Evolutionary conservation across 2,797 vertebrate species (phyloP).

Genomic region (Podargus strigoides): DNA sequence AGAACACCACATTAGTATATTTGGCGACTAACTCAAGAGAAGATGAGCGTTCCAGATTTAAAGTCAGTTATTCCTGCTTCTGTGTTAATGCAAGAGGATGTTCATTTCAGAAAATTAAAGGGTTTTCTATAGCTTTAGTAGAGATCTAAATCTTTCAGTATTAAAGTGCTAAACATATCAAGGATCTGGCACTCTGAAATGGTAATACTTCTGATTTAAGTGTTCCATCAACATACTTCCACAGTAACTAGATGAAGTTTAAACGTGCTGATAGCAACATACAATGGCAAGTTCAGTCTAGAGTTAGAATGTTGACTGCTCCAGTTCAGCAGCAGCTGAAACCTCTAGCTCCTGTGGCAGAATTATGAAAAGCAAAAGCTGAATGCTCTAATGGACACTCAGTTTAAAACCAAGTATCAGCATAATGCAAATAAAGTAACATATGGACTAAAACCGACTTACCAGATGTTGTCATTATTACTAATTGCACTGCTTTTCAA

Average conservation of each 20-base stretch:
- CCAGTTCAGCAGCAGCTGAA: neutral
- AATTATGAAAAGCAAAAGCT: neutral
- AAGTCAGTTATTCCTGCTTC: neutral
- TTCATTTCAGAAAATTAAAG: neutral
- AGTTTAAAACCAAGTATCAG: neutral
- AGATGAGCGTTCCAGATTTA: neutral
- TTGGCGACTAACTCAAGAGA: neutral
- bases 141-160: neutral
- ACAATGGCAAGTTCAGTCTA: neutral
- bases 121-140: neutral
- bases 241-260: neutral
- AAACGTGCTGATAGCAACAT: neutral
- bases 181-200: slow-evolving; percentile 1
- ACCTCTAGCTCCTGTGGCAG: neutral
- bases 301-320: neutral
- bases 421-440: neutral
- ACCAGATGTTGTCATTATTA: slow-evolving; percentile 25
- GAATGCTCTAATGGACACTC: neutral
- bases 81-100: neutral
- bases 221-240: neutral
- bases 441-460: neutral
- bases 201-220: neutral
- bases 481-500: neutral
- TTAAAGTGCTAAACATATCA: neutral
- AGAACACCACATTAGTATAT: neutral